Evolutionary conservation across 1,140 invertebrate genomes (phyloP), one percentile per base, ranked within the genome.

Genomic region (Nasonia giraulti): DNA sequence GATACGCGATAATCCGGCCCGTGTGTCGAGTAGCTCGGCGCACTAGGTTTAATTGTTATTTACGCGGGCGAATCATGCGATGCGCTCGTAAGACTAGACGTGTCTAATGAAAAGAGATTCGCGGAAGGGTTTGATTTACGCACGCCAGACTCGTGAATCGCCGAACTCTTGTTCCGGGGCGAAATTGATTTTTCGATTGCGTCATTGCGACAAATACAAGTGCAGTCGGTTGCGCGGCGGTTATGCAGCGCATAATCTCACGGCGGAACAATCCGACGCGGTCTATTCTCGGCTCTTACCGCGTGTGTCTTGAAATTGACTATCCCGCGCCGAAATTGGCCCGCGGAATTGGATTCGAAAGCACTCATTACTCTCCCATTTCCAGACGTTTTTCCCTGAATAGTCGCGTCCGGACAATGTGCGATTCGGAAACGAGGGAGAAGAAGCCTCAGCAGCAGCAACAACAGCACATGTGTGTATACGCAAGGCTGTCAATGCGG

Each of bases 41-140:
- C 33, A 6, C 33, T 88, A 87, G 86, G 80, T 89, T 91, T 90
- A 91, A 91, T 91, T 91, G 89, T 91, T 92, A 91, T 91, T 91
- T 91, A 92, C 91, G 89, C 87, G 85, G 83, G 84, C 87, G 88
- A 88, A 90, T 91, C 91, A 91, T 90, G 90, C 91, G 86, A 90
- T 89, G 87, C 85, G 71, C 83, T 27, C 27, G 27, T 27, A 27
- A 55, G 62, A 44, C 66, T 82, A n/a, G 74, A 69, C 86, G 87
- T 85, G 85, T 86, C 87, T 87, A 88, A 88, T 84, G 84, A 33
- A 83, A 87, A 83, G 71, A 88, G 86, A 88, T 88, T 85, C 85
- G 73, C 78, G 79, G 83, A 84, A 81, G 47, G 77, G 78, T 77
- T 77, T 82, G 81, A 87, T 84, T 87, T 82, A 83, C 33, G 71